A percentile compares a stretch with the other conserved stretches of the same genome.
These are phyloP conservation scores for Enteromius viviparus DNA, from an alignment of 2,797 vertebrate genomes.

Conservation along the genomic window DNA sequence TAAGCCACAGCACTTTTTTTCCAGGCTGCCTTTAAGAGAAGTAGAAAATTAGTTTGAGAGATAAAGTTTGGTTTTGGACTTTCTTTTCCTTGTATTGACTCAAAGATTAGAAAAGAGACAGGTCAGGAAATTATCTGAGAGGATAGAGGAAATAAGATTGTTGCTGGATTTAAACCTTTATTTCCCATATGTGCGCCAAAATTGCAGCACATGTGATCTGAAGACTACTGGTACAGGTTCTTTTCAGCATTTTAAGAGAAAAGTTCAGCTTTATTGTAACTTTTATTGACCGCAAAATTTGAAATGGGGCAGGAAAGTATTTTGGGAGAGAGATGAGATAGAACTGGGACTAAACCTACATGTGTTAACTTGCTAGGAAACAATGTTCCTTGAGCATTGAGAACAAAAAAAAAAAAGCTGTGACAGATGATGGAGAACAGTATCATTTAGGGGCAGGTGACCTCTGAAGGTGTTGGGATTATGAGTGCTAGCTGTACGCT, in stretches of 20 bases:
- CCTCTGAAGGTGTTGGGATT: slow-evolving; percentile 12
- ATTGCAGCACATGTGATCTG: background rate
- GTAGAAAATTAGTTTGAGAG: background rate
- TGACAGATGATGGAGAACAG: slow-evolving; percentile 3
- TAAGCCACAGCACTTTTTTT: background rate
- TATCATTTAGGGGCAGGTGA: slow-evolving; percentile 31
- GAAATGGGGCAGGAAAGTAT: background rate
- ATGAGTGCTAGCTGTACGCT: slow-evolving; percentile 27
- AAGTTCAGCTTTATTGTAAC: background rate
- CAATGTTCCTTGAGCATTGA: background rate
- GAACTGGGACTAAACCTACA: slow-evolving; percentile 5
- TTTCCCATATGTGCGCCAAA: slow-evolving; percentile 1
- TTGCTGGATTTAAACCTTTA: background rate
- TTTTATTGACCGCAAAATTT: slow-evolving; percentile 14
- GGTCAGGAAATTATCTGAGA: background rate
- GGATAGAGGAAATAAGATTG: slow-evolving; percentile 12
- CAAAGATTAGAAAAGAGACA: background rate
- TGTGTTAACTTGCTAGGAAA: background rate
- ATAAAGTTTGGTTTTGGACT: background rate
- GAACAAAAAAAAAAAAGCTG: background rate
- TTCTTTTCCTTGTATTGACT: background rate
- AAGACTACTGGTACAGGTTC: background rate
- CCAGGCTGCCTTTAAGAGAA: background rate
- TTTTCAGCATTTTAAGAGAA: background rate
- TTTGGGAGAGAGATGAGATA: background rate